Base-by-base conservation (phyloP, 2,888 invertebrate genomes). In the Eilema sororculum region DNA sequence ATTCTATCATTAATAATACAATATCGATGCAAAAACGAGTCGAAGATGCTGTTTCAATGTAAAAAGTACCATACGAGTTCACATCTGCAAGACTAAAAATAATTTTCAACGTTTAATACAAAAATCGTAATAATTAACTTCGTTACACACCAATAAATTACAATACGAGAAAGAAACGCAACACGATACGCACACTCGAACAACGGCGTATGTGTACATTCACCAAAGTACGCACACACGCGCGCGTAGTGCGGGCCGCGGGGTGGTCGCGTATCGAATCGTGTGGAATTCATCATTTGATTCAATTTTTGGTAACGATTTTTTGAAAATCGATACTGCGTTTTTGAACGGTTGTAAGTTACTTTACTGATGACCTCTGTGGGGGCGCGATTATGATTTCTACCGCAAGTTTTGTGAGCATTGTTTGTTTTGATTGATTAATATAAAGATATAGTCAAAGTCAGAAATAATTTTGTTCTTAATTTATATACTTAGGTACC, bases 111-210 rank as follows among this genome's bases (percentile, higher is more conserved):
- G 94, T 95, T 95, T 95, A 95, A 95, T 95, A 94, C 95, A 95
- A 95, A 95, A 95, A 95, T 95, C 92, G 93, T 92, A 95, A 95
- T 95, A 95, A 95, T 95, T 95, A 95, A 95, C 94, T 94, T 94
- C 91, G 94, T 94, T 95, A 94, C 95, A 95, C 94, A 91, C 93
- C 92, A 93, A 95, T 95, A 95, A 95, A 95, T 95, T 94, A 95
- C 95, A 93, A 95, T 93, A 92, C 91, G 90, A 94, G 93, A 94
- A 94, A 94, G 93, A 94, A 95, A 93, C 93, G 91, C 91, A 89
- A 91, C 89, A 88, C 87, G 90, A 89, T 89, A 90, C 91, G 76
- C 89, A 89, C 89, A 91, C 89, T 75, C 9, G 52, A 60, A 63
- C 41, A 41, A 0, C n/a, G n/a, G 28, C 25, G 66, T 69, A 80